These are phyloP conservation scores for Anticlea derivata DNA, from an alignment of 2,888 invertebrate species.

Conservation along the genomic window DNA sequence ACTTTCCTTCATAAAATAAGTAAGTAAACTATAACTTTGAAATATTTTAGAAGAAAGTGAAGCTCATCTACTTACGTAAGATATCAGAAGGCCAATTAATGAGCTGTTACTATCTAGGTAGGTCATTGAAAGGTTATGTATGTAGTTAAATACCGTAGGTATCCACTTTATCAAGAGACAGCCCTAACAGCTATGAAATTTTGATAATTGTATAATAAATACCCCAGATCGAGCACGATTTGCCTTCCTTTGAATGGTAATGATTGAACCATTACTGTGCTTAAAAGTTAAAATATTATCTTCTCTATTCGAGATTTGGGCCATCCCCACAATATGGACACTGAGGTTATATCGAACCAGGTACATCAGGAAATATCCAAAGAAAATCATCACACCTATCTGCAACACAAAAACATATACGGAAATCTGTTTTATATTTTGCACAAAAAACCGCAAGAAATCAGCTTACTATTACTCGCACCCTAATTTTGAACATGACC, in stretches of 20 bases:
- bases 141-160: too few species aligned
- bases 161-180: too few species aligned
- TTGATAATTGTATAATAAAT: background rate
- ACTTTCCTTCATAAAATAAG: background rate
- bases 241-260: background rate
- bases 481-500: slow-evolving; percentile 63
- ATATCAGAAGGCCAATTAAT: too few species aligned
- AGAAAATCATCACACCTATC: slow-evolving; percentile 84
- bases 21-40: background rate
- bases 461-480: slow-evolving; percentile 68
- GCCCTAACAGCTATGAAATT: too few species aligned
- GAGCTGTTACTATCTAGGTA: too few species aligned
- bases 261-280: background rate
- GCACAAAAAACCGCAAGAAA: slow-evolving; percentile 8
- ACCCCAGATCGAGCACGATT: slow-evolving; percentile 13
- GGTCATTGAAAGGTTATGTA: too few species aligned
- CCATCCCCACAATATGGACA: slow-evolving; percentile 75
- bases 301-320: slow-evolving; percentile 50
- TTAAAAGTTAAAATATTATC: slow-evolving; percentile 1
- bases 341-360: slow-evolving; percentile 72
- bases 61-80: too few species aligned
- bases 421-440: slow-evolving; percentile 7
- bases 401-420: slow-evolving; percentile 6
- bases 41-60: too few species aligned
- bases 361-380: slow-evolving; percentile 76